Evolutionary conservation across 2,888 invertebrate species (phyloP), one percentile per base, ranked within the genome.

Genomic region (Sipha maydis): DNA sequence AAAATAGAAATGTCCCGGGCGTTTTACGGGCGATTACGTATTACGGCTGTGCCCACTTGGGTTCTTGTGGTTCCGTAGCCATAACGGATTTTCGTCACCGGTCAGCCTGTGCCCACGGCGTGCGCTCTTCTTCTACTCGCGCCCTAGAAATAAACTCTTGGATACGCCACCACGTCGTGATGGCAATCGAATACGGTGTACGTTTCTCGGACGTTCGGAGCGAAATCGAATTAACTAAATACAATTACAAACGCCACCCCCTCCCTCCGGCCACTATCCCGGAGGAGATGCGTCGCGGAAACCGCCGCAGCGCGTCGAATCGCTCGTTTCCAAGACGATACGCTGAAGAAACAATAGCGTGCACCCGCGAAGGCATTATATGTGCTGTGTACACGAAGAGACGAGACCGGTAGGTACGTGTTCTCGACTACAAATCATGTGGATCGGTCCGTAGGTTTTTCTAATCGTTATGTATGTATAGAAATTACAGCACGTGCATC

Each of bases 381-480:
- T 61, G 61, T 25, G 61, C 3, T 5, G 21, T 61, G 8, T 61
- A 0, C 0, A 25, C 54, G 54, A 1, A 21, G 1, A 3, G 0
- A 14, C 56, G 4, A 56, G 56, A 25, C 69, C 25, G 25, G 9
- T 34, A 17, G 8, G 28, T 76, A 76, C 84, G 84, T 84, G 84
- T 61, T 84, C 41, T 61, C 61, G 75, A 76, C 41, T 76, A 84
- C 75, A 84, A 84, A 84, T 84, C 84, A 84, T 38, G 61, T 7
- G 56, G 56, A 48, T 48, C 5, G 48, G 71, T 83, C 38, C 21
- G 77, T 67, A 77, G 67, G 67, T 85, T 85, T 77, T 85, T 77
- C 85, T 77, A 85, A 85, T 77, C 67, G 11, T 25, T 61, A 61
- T 61, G 0, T 61, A 7, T 61, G 7, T 61, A 25, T 61, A 25